These are phyloP conservation scores for Enteromius unitaeniatus DNA, from an alignment of 2,797 vertebrate species.

Conservation along the genomic window DNA sequence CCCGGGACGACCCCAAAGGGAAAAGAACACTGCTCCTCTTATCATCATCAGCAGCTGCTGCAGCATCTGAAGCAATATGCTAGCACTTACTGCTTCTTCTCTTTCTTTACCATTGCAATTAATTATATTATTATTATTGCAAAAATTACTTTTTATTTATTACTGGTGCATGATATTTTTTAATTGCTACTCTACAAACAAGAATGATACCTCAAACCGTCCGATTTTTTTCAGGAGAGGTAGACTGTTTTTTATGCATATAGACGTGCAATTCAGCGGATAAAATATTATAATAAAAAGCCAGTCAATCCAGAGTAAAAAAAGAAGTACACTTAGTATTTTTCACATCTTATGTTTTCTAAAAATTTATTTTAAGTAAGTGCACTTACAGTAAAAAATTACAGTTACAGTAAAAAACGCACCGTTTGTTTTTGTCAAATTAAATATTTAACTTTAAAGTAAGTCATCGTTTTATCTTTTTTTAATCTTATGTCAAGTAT, in stretches of 20 bases:
- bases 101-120: conserved; percentile 19
- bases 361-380: neutral
- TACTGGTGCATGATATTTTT: neutral
- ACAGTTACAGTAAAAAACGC: neutral
- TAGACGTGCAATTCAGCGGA: neutral
- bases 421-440: neutral
- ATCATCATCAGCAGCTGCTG: conserved; percentile 74
- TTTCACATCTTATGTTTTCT: neutral
- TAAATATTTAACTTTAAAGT: neutral
- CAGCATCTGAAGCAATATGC: conserved; percentile 71
- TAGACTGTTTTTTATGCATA: neutral
- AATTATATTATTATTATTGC: neutral
- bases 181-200: neutral
- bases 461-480: neutral
- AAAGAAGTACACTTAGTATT: neutral
- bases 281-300: neutral
- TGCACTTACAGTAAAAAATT: neutral
- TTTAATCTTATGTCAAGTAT: neutral
- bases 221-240: neutral
- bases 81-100: neutral
- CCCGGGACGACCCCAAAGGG: conserved; percentile 75
- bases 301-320: neutral
- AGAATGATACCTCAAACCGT: conserved; percentile 17
- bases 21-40: conserved; percentile 76
- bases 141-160: neutral